These are phyloP conservation scores for Hyles vespertilio DNA, from an alignment of 1,140 invertebrate genomes.

Conservation along the genomic window DNA sequence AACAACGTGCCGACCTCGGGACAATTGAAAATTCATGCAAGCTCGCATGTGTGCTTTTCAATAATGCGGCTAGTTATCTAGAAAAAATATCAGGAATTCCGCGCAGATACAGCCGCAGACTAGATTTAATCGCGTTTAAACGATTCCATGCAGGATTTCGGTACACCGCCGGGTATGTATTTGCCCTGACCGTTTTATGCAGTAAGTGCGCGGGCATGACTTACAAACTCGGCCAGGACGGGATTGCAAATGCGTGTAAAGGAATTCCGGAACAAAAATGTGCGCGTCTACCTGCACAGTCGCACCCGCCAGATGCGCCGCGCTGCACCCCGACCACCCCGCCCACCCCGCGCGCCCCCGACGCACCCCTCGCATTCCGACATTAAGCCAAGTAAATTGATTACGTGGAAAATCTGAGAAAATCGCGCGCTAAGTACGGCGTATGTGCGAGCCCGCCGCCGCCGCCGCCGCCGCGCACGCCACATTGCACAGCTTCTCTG, in stretches of 20 bases:
- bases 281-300: slow-evolving; percentile 54
- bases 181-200: background rate
- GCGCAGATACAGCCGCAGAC: slow-evolving; percentile 1
- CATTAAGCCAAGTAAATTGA: slow-evolving; percentile 60
- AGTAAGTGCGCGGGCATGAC: slow-evolving; percentile 10
- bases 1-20: slow-evolving; percentile 23
- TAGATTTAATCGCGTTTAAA: background rate
- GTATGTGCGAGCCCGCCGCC: slow-evolving; percentile 35
- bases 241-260: slow-evolving; percentile 67
- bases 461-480: slow-evolving; percentile 16
- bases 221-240: slow-evolving; percentile 27
- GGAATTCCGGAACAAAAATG: slow-evolving; percentile 70
- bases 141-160: slow-evolving; percentile 1
- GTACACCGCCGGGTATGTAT: too few relatives aligned
- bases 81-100: slow-evolving; percentile 38
- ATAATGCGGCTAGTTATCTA: slow-evolving; percentile 41
- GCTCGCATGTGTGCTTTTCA: slow-evolving; percentile 27
- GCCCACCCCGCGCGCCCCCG: slow-evolving; percentile 34
- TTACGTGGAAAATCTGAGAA: slow-evolving; percentile 70
- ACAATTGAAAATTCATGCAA: slow-evolving; percentile 29
- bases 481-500: too few relatives aligned
- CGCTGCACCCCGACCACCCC: slow-evolving; percentile 34
- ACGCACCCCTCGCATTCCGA: slow-evolving; percentile 35
- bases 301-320: slow-evolving; percentile 47
- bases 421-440: slow-evolving; percentile 48